Conservation (phyloP, 2,113 vertebrate genomes). For the Fregata magnificens region DNA sequence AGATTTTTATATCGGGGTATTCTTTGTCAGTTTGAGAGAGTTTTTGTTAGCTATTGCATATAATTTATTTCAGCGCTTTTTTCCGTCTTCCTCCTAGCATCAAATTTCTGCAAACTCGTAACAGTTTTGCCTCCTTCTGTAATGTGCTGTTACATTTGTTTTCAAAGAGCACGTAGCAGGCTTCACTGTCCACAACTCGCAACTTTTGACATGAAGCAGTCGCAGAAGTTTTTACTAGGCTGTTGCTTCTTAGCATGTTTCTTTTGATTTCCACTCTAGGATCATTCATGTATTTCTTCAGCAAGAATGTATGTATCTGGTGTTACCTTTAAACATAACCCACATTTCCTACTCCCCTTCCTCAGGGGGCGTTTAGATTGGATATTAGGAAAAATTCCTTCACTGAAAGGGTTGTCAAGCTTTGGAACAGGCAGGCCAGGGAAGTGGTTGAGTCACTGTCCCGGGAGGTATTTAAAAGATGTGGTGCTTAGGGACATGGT, state of each 20-base stretch:
- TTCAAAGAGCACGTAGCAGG: background rate
- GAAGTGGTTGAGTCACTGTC: rapidly evolving
- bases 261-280: background rate
- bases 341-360: background rate
- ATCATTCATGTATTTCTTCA: background rate
- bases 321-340: background rate
- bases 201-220: background rate
- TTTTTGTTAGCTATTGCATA: background rate
- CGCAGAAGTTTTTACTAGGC: background rate
- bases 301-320: rapidly evolving
- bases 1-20: background rate
- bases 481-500: background rate
- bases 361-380: background rate
- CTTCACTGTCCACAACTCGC: rapidly evolving
- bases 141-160: rapidly evolving
- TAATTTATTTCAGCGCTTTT: background rate
- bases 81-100: no score
- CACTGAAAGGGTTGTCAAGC: background rate
- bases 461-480: background rate
- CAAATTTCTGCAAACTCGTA: no score
- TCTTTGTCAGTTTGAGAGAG: background rate
- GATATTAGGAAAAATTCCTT: background rate
- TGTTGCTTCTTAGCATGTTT: background rate
- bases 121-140: background rate
- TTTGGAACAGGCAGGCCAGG: background rate